Conservation (phyloP, 2,113 vertebrate genomes). For the Cranoglanis bouderius region DNA sequence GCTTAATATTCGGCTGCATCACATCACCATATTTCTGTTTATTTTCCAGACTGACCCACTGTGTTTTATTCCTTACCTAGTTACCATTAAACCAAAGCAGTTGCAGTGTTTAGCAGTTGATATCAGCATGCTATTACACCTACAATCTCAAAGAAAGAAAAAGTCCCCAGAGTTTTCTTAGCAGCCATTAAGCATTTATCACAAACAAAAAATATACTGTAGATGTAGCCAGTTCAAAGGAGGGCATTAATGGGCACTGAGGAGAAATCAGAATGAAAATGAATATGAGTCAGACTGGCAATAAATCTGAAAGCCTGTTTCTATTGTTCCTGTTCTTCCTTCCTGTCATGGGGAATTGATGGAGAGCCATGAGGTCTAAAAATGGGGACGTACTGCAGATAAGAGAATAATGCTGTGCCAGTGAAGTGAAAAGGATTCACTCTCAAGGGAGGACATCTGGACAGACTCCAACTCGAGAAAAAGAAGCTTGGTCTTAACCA, state of each 20-base stretch:
- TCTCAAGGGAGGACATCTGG: slow-evolving; percentile 50
- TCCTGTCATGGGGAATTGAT: slow-evolving; percentile 53
- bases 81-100: neutral
- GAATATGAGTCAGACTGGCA: slow-evolving; percentile 51
- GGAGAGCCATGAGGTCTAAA: slow-evolving; percentile 52
- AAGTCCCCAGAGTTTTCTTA: slow-evolving; percentile 4
- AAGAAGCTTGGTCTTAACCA: slow-evolving; percentile 48
- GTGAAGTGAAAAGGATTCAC: slow-evolving; percentile 48
- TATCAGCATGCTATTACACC: slow-evolving; percentile 14
- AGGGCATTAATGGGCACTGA: slow-evolving; percentile 41
- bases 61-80: neutral
- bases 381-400: slow-evolving; percentile 56
- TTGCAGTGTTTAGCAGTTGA: slow-evolving; percentile 10
- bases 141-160: slow-evolving; percentile 17
- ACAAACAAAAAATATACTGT: neutral
- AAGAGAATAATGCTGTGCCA: slow-evolving; percentile 51
- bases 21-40: neutral
- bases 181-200: slow-evolving; percentile 34
- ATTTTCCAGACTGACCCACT: neutral
- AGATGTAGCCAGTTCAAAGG: slow-evolving; percentile 8
- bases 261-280: slow-evolving; percentile 44
- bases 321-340: slow-evolving; percentile 54
- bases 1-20: neutral
- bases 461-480: slow-evolving; percentile 44
- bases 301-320: slow-evolving; percentile 59